Evolutionary conservation across 2,888 invertebrate genomes (phyloP), one percentile per base, ranked within the genome.

Genomic region (Neocrepidodera transversa): DNA sequence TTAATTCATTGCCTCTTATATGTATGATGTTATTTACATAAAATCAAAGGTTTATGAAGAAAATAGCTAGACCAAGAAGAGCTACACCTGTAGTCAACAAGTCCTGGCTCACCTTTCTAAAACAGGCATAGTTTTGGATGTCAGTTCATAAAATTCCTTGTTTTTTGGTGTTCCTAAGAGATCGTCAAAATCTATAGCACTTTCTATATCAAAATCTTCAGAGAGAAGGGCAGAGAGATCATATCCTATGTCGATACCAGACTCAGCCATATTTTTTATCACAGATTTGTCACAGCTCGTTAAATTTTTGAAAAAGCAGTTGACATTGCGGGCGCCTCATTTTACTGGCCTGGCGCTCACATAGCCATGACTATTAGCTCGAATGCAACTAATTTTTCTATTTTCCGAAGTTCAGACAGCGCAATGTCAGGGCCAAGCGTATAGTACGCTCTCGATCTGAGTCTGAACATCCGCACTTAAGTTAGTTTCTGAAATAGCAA

Each of bases 201-300:
- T 80, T 69, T 82, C 82, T 60, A 81, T 76, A 67, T 82, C 82
- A 64, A 82, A 79, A 68, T 82, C 82, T 68, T 81, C 82, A 54
- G 79, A 80, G 42, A 78, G 68, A 51, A 83, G 80, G 61, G 85
- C 83, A 61, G 82, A 80, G 65, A 87, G 80, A 77, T 87, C 87
- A 72, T 86, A 87, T 62, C 85, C 86, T 75, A 87, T 80, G 77
- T 87, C 87, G 66, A 87, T 85, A 23, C 87, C 87, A 38, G 86
- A 86, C 72, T 87, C 87, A 55, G 83, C 81, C 83, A 83, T 83
- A 51, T 35, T 47, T 18, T 23, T 36, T 51, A 56, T 62, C 64
- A 64, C 64, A 66, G 57, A 58, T 59, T 35, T 45, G 53, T 60
- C 62, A 64, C 66, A 66, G 55, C 28, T 53, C 11, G 16, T 45